phyloP scores from a whole-genome alignment of 2,888 invertebrate genomes.

The Embidobia sp. region DNA sequence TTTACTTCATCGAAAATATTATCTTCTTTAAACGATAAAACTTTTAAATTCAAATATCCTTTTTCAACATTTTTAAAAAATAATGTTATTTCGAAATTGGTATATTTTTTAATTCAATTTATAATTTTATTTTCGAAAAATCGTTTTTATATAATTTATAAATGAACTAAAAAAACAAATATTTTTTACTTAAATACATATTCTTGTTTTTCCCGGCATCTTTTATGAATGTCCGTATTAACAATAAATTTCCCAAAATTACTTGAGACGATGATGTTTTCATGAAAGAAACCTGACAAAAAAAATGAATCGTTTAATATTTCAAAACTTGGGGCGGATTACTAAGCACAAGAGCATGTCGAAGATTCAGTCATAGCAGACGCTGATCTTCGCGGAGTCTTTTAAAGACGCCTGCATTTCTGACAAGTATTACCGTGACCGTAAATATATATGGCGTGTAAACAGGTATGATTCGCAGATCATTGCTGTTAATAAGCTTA shows the following conservation, averaged over 20 bases:
- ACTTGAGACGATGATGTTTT: conserved; percentile 8
- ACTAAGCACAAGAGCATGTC: conserved; percentile 50
- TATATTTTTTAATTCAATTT: too few relatives aligned
- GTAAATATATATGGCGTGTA: conserved; percentile 72
- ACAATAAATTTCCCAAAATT: conserved; percentile 24
- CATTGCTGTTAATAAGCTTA: conserved; percentile 43
- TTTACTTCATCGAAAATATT: too few relatives aligned
- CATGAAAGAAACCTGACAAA: conserved; percentile 13
- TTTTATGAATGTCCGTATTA: conserved; percentile 24
- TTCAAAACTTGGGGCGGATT: conserved; percentile 41
- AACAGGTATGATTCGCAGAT: conserved; percentile 67
- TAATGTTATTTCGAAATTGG: too few relatives aligned
- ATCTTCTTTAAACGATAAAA: too few relatives aligned
- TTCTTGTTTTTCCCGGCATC: too few relatives aligned
- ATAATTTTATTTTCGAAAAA: too few relatives aligned
- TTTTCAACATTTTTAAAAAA: too few relatives aligned
- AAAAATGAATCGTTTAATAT: conserved; percentile 56
- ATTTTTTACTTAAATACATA: too few relatives aligned
- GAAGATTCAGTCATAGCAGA: conserved; percentile 65
- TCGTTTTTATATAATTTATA: too few relatives aligned
- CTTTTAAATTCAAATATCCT: too few relatives aligned
- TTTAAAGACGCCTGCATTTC: conserved; percentile 66
- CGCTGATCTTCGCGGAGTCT: conserved; percentile 69
- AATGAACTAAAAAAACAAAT: too few relatives aligned
- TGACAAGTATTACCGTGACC: conserved; percentile 67